phyloP scores from a whole-genome alignment of 2,888 invertebrate species.

The Catocala nupta region DNA sequence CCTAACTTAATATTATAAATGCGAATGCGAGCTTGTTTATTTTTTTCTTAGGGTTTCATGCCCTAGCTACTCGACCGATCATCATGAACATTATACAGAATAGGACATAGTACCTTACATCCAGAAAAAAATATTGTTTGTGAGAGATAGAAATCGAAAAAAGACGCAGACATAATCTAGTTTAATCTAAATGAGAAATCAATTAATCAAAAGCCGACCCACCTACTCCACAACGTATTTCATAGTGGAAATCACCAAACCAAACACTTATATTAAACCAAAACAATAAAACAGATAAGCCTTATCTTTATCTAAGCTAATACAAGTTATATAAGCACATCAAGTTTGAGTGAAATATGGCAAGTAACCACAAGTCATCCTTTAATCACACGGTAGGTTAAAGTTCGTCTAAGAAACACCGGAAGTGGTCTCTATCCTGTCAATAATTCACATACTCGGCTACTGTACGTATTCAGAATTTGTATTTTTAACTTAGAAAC shows the following conservation, averaged over 20 bases:
- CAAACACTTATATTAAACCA: background rate
- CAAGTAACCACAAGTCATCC: constrained; percentile 42
- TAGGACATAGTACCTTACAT: no score
- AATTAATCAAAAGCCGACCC: no score
- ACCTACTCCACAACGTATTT: background rate
- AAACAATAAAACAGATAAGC: constrained; percentile 26
- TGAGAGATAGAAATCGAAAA: no score
- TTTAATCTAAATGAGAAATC: no score
- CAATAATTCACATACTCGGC: constrained; percentile 32
- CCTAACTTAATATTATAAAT: no score
- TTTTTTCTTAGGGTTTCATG: no score
- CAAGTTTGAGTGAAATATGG: constrained; percentile 36
- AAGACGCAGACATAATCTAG: no score
- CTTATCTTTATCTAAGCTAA: constrained; percentile 21
- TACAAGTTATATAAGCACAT: constrained; percentile 28
- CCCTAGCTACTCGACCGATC: no score
- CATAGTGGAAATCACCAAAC: background rate
- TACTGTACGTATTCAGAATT: constrained; percentile 9
- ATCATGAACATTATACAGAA: no score
- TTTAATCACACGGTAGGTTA: constrained; percentile 45
- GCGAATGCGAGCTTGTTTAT: no score
- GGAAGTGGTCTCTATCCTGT: constrained; percentile 29
- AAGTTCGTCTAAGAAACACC: constrained; percentile 38
- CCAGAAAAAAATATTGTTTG: no score
- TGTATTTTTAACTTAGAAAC: background rate